Percentiles rank a stretch among this genome's conserved stretches.
phyloP scores from a whole-genome alignment of 1,140 invertebrate genomes.

The Plutomurus gul region DNA sequence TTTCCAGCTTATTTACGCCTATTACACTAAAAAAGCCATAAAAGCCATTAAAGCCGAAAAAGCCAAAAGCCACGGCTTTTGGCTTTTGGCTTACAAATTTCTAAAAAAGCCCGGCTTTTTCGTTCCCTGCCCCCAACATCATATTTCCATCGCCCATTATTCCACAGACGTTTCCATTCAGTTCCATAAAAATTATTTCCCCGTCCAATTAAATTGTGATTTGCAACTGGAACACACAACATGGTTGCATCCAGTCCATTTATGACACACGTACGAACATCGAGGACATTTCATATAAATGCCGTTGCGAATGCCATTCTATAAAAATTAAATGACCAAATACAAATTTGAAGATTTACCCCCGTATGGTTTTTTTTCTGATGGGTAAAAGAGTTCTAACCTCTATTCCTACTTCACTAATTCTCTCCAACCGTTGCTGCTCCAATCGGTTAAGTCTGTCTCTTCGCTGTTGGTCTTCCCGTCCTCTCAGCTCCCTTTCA shows the following conservation, averaged over 20 bases:
- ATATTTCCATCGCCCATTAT: no score
- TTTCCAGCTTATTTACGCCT: no score
- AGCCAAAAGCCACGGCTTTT: no score
- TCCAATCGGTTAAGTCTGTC: not conserved
- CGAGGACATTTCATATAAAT: not conserved
- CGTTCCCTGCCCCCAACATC: no score
- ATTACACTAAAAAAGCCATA: no score
- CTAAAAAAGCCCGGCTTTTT: no score
- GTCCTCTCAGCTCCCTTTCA: not conserved
- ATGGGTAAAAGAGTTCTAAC: no score
- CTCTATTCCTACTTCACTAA: not conserved
- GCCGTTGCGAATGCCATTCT: not conserved
- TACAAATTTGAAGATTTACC: not conserved
- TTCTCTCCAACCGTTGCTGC: not conserved
- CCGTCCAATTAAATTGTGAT: not conserved
- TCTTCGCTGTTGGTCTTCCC: not conserved
- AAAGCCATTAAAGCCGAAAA: no score
- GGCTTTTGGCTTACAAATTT: no score
- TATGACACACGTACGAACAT: not conserved
- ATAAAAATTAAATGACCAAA: not conserved
- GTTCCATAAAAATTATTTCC: not conserved
- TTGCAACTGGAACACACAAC: not conserved
- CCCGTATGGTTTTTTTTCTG: no score
- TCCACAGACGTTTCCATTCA: no score
- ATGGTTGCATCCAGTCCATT: not conserved